A percentile compares a stretch with the other conserved stretches of the same genome.
Conservation (phyloP, 2,113 vertebrate species). For the Limnothrissa miodon region DNA sequence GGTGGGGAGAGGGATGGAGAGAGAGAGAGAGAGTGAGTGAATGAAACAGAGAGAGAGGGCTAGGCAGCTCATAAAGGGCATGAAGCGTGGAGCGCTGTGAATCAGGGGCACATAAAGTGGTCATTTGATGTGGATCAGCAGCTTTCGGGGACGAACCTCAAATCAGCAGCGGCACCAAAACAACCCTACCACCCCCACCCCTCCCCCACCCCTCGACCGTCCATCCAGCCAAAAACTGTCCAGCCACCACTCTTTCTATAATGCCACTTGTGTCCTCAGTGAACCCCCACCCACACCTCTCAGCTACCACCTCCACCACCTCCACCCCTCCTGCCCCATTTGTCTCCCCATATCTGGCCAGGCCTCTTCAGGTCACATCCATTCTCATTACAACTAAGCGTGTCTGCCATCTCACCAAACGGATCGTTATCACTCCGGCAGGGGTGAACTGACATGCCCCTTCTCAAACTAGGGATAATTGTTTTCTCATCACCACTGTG, state of each 20-base stretch:
- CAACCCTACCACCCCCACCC: too few relatives aligned
- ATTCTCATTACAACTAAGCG: neutral
- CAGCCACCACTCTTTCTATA: neutral
- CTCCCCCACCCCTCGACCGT: neutral
- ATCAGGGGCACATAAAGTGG: constrained; percentile 19
- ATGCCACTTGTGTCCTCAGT: neutral
- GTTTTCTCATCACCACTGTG: constrained; percentile 10
- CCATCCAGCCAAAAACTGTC: too few relatives aligned
- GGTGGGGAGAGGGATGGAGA: neutral
- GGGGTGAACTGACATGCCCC: neutral
- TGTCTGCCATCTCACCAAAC: neutral
- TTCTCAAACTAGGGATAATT: neutral
- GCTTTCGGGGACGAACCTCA: constrained; percentile 29
- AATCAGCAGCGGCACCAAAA: constrained; percentile 25
- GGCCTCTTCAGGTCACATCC: neutral
- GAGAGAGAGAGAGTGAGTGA: neutral
- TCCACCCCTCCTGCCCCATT: neutral
- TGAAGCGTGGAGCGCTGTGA: neutral
- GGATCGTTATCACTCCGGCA: neutral
- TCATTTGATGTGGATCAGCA: constrained; percentile 37
- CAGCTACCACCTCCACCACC: neutral
- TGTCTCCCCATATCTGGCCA: neutral
- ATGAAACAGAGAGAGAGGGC: neutral
- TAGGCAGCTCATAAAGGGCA: neutral
- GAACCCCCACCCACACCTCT: neutral